phyloP scores from a whole-genome alignment of 1,140 invertebrate species.

The Drosophila athabasca region DNA sequence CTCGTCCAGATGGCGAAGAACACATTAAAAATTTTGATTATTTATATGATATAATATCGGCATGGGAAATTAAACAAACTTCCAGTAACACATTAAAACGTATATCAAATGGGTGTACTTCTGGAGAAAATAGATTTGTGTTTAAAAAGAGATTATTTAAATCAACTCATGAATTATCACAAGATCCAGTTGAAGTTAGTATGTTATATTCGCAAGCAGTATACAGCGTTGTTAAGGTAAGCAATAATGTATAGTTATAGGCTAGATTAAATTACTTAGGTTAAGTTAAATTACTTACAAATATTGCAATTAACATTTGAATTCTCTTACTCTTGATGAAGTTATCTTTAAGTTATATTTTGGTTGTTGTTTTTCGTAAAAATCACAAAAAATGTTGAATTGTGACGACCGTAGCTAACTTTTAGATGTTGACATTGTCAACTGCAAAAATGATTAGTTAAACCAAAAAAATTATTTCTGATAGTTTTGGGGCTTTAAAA shows the following conservation, averaged over 20 bases:
- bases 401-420: too few relatives aligned
- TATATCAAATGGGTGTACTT: slow-evolving; percentile 87
- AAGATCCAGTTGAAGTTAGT: slow-evolving; percentile 97
- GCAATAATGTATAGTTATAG: background rate
- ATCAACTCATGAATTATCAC: slow-evolving; percentile 94
- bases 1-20: slow-evolving; percentile 92
- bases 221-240: slow-evolving; percentile 95
- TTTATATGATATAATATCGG: slow-evolving; percentile 96
- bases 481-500: too few relatives aligned
- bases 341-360: too few relatives aligned
- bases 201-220: slow-evolving; percentile 98
- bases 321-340: too few relatives aligned
- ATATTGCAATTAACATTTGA: too few relatives aligned
- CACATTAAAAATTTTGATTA: slow-evolving; percentile 97
- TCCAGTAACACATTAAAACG: slow-evolving; percentile 85
- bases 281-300: too few relatives aligned
- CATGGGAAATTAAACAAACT: slow-evolving; percentile 92
- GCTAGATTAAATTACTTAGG: too few relatives aligned
- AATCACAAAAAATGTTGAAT: too few relatives aligned
- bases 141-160: slow-evolving; percentile 96
- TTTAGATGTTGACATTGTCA: too few relatives aligned
- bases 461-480: too few relatives aligned
- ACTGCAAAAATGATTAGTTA: too few relatives aligned
- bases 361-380: too few relatives aligned
- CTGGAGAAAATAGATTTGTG: slow-evolving; percentile 95